Evolutionary conservation across 2,113 vertebrate species (phyloP), one percentile per base, ranked within the genome.

Genomic region (Prochilodus magdalenae): DNA sequence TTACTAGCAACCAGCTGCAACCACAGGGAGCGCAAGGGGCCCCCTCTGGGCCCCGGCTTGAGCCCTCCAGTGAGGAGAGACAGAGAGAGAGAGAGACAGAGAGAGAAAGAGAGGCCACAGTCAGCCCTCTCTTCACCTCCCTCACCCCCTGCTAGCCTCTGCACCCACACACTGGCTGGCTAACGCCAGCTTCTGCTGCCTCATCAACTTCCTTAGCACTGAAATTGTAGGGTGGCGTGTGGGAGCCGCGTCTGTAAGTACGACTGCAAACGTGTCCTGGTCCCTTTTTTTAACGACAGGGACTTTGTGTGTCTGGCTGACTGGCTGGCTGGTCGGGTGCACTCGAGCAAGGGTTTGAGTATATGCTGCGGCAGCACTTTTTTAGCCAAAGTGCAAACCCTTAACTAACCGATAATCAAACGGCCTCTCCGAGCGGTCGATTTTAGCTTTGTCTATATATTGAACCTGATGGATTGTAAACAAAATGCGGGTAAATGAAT

Each of bases 1-100:
- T 94, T 94, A 91, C 92, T 89, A 92, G 88, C 87, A 90, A 92
- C 90, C 87, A 90, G 90, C 89, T 92, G 88, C 89, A 91, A 89
- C 90, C 89, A 83, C 89, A 91, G 59, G 80, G 89, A 79, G 73
- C 22, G 85, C 79, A 15, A 82, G 84, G 86, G 85, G 86, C 85
- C 87, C 86, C 86, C 79, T 79, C 84, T 84, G 76, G 87, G 81
- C 79, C 90, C 81, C 84, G 73, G 88, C 87, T 92, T 87, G 87
- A 92, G 86, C 88, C 86, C 86, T 87, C 49, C 87, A 90, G 87
- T 88, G 88, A 90, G 88, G 87, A 81, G 27, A 77, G 40, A 59
- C n/a, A n/a, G 18, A 24, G 30, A 33, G 66, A 55, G 40, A 47
- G 26, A 70, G 36, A 26, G n/a, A 59, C 65, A 30, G 57, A 40